A percentile compares a stretch with the other conserved stretches of the same genome.
Evolutionary conservation across 1,140 invertebrate genomes (phyloP).

Genomic region (Drosophila gunungcola): DNA sequence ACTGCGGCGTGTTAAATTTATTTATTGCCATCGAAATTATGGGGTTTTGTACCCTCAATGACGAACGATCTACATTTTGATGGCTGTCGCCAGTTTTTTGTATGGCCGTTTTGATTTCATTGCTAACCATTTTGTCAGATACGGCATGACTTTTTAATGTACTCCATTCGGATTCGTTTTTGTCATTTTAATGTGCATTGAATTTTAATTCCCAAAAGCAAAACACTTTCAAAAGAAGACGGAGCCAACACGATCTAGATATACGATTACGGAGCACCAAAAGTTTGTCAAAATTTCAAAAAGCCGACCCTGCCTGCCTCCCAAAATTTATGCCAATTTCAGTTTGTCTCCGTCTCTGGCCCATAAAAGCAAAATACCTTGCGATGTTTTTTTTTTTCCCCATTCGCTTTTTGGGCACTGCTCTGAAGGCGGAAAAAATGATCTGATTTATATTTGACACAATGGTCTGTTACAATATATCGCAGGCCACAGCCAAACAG

Average conservation of each 20-base stretch:
- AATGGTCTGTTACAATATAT: slow-evolving; percentile 70
- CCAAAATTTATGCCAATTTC: slow-evolving; percentile 76
- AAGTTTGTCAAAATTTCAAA: slow-evolving; percentile 78
- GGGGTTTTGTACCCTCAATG: slow-evolving; percentile 70
- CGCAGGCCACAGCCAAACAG: slow-evolving; percentile 14
- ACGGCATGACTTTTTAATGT: slow-evolving; percentile 79
- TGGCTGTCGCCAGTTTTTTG: slow-evolving; percentile 46
- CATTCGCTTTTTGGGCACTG: slow-evolving; percentile 22
- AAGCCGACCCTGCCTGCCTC: slow-evolving; percentile 50
- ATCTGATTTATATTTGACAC: slow-evolving; percentile 84
- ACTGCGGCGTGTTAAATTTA: slow-evolving; percentile 74
- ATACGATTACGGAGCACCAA: slow-evolving; percentile 53
- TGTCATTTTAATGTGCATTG: slow-evolving; percentile 80
- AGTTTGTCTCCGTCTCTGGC: slow-evolving; percentile 16
- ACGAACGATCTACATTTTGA: slow-evolving; percentile 81
- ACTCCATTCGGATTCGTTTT: slow-evolving; percentile 49
- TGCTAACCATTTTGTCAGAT: slow-evolving; percentile 54
- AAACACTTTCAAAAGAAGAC: slow-evolving; percentile 50
- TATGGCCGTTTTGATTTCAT: slow-evolving; percentile 34
- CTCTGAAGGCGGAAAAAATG: slow-evolving; percentile 68
- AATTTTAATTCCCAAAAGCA: slow-evolving; percentile 79
- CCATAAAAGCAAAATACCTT: slow-evolving; percentile 57
- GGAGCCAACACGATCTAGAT: slow-evolving; percentile 47
- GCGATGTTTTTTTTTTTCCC: not conserved
- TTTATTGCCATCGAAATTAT: slow-evolving; percentile 71